phyloP scores from a whole-genome alignment of 1,140 invertebrate genomes.

The Drosophila kanapiae region DNA sequence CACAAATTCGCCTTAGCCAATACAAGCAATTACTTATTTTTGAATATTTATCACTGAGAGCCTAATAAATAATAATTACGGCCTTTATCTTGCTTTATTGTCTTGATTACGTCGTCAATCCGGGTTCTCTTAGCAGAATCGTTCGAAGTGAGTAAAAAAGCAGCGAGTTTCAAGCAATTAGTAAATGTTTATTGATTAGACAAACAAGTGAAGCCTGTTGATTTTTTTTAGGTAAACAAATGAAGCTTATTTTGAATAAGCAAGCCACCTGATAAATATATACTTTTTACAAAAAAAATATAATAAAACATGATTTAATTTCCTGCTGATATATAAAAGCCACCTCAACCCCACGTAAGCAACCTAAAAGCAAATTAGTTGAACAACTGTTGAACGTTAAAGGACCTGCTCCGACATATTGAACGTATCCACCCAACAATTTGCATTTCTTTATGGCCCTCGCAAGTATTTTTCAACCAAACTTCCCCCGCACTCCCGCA shows the following conservation, averaged over 20 bases:
- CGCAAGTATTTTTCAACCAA: constrained; percentile 35
- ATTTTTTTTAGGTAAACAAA: background rate
- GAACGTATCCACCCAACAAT: constrained; percentile 40
- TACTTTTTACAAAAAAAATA: background rate
- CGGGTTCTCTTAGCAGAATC: constrained; percentile 28
- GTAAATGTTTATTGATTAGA: constrained; percentile 22
- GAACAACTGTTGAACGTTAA: constrained; percentile 22
- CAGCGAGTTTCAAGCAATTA: constrained; percentile 6
- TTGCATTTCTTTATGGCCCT: constrained; percentile 57
- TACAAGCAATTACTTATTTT: constrained; percentile 57
- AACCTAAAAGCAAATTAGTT: constrained; percentile 19
- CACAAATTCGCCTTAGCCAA: constrained; percentile 16
- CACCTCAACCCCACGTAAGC: background rate
- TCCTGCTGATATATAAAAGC: background rate
- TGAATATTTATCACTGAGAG: constrained; percentile 57
- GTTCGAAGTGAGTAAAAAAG: background rate
- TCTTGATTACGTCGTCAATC: constrained; percentile 29
- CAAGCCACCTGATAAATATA: background rate
- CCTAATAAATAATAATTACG: constrained; percentile 40
- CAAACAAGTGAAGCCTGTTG: constrained; percentile 22
- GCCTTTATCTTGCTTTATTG: constrained; percentile 21
- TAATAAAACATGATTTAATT: constrained; percentile 1
- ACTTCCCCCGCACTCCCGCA: constrained; percentile 3
- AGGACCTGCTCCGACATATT: constrained; percentile 8
- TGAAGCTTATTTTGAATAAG: background rate